phyloP scores from a whole-genome alignment of 2,797 vertebrate genomes.

The Oreochromis grahami region DNA sequence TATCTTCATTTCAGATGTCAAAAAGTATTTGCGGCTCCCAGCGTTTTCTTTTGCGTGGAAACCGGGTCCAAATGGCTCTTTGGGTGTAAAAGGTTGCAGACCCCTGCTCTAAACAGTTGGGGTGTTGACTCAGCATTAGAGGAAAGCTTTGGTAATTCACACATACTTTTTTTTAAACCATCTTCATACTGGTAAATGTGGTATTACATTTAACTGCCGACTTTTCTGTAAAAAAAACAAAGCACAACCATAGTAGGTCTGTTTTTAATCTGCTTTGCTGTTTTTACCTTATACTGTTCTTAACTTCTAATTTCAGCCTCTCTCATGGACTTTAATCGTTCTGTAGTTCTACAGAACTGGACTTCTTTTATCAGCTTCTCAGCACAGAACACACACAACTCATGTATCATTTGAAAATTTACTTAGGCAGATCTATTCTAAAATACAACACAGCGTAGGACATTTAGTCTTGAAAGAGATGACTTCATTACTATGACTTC shows the following conservation, averaged over 20 bases:
- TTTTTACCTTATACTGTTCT: neutral
- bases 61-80: too few species aligned
- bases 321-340: constrained; percentile 26
- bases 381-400: neutral
- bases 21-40: too few species aligned
- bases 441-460: neutral
- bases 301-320: neutral
- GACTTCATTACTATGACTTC: constrained; percentile 8
- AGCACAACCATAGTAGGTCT: neutral
- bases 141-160: neutral
- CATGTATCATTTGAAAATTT: constrained; percentile 13
- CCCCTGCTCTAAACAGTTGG: neutral
- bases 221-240: neutral
- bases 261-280: neutral
- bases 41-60: too few species aligned
- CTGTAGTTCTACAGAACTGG: neutral
- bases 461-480: neutral
- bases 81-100: too few species aligned
- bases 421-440: neutral
- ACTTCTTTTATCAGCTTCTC: neutral
- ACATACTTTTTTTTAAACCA: neutral
- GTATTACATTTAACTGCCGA: neutral
- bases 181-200: neutral
- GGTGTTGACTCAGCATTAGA: neutral
- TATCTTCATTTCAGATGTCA: too few species aligned